Base-by-base conservation (phyloP, 2,113 vertebrate species). In the Paracanthobrama guichenoti region DNA sequence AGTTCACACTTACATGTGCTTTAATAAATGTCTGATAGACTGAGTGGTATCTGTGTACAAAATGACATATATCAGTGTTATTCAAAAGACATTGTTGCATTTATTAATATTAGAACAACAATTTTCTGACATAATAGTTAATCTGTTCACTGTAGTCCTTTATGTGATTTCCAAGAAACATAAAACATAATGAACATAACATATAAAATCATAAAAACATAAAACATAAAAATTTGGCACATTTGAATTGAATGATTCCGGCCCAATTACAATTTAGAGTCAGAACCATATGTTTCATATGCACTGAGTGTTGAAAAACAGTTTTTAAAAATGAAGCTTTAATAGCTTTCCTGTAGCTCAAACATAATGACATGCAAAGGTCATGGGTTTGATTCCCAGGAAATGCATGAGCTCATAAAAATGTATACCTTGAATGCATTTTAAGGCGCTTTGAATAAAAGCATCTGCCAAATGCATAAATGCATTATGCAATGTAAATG, bases 401-500 rank as follows among this genome's bases (percentile, higher is more conserved):
- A 72, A 60, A 72, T 46, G 69, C 69, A 14, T 46, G 42, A 72
- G 14, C 39, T 72, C 22, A 46, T 6, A 46, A 71, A 44, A 46
- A n/a, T 24, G 42, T 12, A 72, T 46, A 46, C 22, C 42, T 72
- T 46, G n/a, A 72, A 72, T 72, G 22, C 42, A 46, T 42, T 71
- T 22, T 20, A 22, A 69, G 66, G 22, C 4, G 1, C 67, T 16
- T 42, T 73, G 42, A 6, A 72, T 72, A 46, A 42, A 72, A 26
- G n/a, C 5, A 72, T 48, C 5, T 26, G 6, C 6, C 71, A 73
- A 44, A 48, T 46, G 39, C 39, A 71, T 71, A 42, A 46, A 72
- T 72, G 42, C 71, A 48, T 73, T 73, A 48, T 73, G n/a, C 42
- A 73, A 73, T 73, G 16, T 73, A 73, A 73, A 73, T 48, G 44